A percentile compares a stretch with the other conserved stretches of the same genome.
Evolutionary conservation across 2,888 invertebrate species (phyloP).

Genomic region (Isoperla grammatica): DNA sequence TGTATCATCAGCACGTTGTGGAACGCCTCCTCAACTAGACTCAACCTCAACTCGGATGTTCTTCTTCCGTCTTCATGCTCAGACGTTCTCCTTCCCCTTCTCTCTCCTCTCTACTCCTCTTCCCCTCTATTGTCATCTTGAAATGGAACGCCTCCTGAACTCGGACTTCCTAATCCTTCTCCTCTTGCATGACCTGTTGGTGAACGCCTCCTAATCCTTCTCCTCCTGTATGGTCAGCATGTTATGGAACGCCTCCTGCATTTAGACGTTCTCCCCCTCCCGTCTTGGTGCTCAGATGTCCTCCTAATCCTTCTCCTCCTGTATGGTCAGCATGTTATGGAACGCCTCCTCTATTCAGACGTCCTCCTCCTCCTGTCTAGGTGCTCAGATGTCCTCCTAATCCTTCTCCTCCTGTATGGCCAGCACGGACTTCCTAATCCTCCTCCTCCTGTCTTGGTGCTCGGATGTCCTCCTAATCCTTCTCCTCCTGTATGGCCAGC

Average conservation of each 20-base stretch:
- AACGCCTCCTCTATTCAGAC: too few relatives aligned
- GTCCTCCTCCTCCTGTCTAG: not conserved
- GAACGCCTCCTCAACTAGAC: too few relatives aligned
- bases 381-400: conserved; percentile 3
- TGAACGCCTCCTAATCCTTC: conserved; percentile 12
- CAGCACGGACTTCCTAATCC: not conserved
- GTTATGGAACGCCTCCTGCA: too few relatives aligned
- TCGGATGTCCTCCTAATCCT: conserved; percentile 11
- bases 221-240: conserved; percentile 23
- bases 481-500: conserved; percentile 22
- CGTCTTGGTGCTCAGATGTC: not conserved
- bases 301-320: conserved; percentile 20
- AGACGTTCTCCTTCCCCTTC: conserved; percentile 15
- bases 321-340: conserved; percentile 12
- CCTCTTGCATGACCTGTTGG: not conserved
- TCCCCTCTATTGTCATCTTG: conserved; percentile 21
- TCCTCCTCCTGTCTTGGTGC: not conserved
- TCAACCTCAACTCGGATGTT: too few relatives aligned
- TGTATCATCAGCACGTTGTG: too few relatives aligned
- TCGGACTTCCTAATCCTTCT: too few relatives aligned
- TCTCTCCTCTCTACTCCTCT: too few relatives aligned
- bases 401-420: conserved; percentile 22
- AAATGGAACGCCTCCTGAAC: too few relatives aligned
- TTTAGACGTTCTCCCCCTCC: too few relatives aligned
- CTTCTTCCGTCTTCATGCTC: not conserved